Conservation (phyloP, 1,140 invertebrate genomes). For the Trichoplusia ni region DNA sequence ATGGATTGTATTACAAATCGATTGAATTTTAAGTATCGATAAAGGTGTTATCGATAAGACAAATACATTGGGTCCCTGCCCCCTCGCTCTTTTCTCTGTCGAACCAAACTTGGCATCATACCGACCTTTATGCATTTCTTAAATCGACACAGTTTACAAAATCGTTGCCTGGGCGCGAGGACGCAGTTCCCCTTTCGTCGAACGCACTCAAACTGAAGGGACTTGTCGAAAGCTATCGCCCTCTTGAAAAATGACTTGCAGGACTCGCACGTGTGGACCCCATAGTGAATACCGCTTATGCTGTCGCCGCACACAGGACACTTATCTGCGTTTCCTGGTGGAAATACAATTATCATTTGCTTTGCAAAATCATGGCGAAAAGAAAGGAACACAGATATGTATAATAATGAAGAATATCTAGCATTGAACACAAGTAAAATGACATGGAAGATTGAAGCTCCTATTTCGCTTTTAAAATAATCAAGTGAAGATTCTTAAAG, state of each 20-base stretch:
- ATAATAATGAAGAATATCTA: no score
- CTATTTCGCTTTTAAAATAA: no score
- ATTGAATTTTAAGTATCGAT: no score
- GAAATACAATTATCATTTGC: no score
- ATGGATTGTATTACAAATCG: no score
- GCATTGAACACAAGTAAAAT: no score
- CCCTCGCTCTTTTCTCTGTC: neutral
- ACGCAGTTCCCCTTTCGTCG: neutral
- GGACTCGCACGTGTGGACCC: no score
- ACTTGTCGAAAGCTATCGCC: neutral
- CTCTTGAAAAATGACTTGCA: constrained; percentile 6
- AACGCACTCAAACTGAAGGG: neutral
- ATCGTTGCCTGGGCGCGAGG: neutral
- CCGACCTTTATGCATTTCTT: neutral
- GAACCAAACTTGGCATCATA: neutral
- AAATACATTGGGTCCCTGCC: neutral
- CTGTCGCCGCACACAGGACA: neutral
- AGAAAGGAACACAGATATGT: no score
- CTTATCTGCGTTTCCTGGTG: neutral
- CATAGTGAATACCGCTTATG: neutral
- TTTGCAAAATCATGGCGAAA: no score
- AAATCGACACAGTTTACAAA: neutral
- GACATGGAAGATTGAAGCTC: no score
- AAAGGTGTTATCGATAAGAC: no score
- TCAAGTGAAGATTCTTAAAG: no score